Percentiles rank a stretch among this genome's conserved stretches.
Evolutionary conservation across 2,888 invertebrate species (phyloP).

Genomic region (Axea sp.): DNA sequence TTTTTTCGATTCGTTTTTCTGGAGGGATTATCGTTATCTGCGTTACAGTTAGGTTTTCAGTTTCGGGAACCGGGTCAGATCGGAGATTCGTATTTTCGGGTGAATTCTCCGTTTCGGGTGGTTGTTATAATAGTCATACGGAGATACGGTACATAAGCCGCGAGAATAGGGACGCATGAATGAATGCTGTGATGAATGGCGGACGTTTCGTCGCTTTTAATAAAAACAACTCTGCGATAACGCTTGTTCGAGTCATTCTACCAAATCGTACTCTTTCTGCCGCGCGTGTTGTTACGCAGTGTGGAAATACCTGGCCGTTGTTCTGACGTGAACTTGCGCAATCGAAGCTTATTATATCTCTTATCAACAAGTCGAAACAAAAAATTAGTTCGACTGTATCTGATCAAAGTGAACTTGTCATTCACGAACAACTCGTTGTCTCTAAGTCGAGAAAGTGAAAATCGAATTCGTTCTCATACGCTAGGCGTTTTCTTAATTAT

Average conservation of each 20-base stretch:
- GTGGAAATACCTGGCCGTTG: constrained; percentile 39
- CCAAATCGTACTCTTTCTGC: constrained; percentile 41
- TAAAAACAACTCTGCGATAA: constrained; percentile 41
- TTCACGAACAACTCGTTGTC: background rate
- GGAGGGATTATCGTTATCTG: background rate
- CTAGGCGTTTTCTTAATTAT: constrained; percentile 28
- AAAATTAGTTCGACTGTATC: background rate
- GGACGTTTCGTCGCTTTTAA: constrained; percentile 53
- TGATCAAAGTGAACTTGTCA: constrained; percentile 2
- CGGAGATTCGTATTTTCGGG: constrained; percentile 28
- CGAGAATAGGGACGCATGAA: constrained; percentile 61
- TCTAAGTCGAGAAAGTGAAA: constrained; percentile 39
- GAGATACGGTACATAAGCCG: constrained; percentile 57
- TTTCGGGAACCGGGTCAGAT: constrained; percentile 34
- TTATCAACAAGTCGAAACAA: background rate
- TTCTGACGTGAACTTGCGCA: constrained; percentile 22
- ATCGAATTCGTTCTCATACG: constrained; percentile 12
- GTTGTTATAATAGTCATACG: constrained; percentile 43
- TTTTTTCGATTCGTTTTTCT: constrained; percentile 4
- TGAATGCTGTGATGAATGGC: constrained; percentile 57
- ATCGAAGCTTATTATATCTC: background rate
- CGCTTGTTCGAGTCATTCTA: constrained; percentile 48
- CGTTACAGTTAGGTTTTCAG: constrained; percentile 15
- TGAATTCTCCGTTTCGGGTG: too few species aligned
- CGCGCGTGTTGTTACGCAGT: constrained; percentile 20